These are phyloP conservation scores for Perodicticus potto DNA, from an alignment of 2,797 vertebrate species.

Conservation along the genomic window DNA sequence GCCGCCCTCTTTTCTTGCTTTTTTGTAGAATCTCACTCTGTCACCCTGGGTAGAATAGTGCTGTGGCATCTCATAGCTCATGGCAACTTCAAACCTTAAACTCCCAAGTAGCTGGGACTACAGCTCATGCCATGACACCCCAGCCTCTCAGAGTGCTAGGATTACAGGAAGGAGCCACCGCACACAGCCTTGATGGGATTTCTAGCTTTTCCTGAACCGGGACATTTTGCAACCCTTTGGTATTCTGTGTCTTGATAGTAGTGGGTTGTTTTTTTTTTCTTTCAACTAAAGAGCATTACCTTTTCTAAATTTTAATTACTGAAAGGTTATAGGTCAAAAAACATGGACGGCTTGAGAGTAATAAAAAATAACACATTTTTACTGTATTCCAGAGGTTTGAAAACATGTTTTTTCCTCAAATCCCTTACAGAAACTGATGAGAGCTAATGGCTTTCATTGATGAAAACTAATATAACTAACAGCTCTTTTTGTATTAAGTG, in stretches of 20 bases:
- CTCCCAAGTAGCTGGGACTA: too few species aligned
- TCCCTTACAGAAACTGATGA: conserved; percentile 6
- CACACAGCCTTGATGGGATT: background rate
- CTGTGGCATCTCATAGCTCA: too few species aligned
- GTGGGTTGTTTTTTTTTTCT: background rate
- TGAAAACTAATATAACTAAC: background rate
- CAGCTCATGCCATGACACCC: too few species aligned
- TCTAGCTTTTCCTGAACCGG: background rate
- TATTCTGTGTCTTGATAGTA: background rate
- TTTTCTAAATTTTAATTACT: conserved; percentile 45
- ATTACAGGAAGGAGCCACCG: too few species aligned
- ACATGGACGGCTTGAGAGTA: background rate
- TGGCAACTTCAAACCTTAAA: too few species aligned
- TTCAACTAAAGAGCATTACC: background rate
- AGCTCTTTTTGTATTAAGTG: background rate
- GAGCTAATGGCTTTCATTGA: background rate
- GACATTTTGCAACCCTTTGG: background rate
- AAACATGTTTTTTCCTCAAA: background rate
- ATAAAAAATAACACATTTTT: background rate
- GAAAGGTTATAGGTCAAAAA: background rate
- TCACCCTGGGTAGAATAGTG: too few species aligned
- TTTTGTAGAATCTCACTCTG: too few species aligned
- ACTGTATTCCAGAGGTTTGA: background rate
- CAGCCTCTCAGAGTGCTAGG: too few species aligned
- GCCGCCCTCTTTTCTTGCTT: too few species aligned